phyloP scores from a whole-genome alignment of 35 echinoderm and acorn worm species.

The Diadema setosum region DNA sequence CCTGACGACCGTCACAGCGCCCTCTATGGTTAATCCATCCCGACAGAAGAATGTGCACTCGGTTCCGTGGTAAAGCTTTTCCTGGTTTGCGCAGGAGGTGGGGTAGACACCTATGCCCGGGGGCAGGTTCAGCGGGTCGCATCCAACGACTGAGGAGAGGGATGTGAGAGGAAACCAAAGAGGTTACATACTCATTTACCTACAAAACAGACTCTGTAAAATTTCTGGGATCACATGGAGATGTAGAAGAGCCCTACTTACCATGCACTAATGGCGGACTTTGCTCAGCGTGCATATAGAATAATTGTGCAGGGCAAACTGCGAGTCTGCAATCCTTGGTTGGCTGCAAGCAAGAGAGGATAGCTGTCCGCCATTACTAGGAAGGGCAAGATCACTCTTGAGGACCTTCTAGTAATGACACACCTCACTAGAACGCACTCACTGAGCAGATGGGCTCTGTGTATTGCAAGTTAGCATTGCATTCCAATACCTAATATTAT shows the following conservation, averaged over 20 bases:
- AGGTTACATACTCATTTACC: neutral
- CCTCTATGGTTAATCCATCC: slow-evolving; percentile 48
- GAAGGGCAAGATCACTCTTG: no score
- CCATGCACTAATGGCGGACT: neutral
- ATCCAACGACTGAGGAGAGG: slow-evolving; percentile 20
- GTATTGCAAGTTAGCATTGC: no score
- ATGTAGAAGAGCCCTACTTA: neutral
- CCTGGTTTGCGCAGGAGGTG: slow-evolving; percentile 8
- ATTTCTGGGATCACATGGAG: neutral
- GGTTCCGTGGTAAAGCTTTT: slow-evolving; percentile 46
- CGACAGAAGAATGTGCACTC: slow-evolving; percentile 55
- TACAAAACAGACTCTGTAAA: neutral
- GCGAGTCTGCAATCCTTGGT: no score
- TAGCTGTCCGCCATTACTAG: no score
- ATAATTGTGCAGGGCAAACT: neutral
- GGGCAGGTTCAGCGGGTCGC: slow-evolving; percentile 21
- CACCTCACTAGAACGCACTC: no score
- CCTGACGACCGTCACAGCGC: slow-evolving; percentile 1
- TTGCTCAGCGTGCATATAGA: neutral
- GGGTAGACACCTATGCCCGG: slow-evolving; percentile 21
- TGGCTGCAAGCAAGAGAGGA: no score
- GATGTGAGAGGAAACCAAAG: neutral
- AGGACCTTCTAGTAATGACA: no score
- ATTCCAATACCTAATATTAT: no score
- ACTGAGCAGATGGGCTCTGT: no score